Evolutionary conservation across 2,113 vertebrate species (phyloP).

Genomic region (Perognathus longimembris): DNA sequence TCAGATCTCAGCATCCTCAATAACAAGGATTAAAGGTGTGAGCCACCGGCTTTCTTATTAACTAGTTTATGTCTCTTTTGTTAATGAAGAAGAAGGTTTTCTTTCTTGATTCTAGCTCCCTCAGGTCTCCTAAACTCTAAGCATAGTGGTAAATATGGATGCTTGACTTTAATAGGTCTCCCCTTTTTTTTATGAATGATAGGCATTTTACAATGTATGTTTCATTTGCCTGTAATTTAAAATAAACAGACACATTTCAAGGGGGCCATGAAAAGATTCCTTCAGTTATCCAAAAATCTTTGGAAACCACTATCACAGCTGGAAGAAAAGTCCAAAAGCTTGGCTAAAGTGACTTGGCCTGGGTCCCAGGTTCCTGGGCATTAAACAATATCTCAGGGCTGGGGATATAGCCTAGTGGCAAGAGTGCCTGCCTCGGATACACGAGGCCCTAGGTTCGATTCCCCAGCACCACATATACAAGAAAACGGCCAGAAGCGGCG

Average conservation of each 20-base stretch:
- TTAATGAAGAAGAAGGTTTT: slow-evolving; percentile 11
- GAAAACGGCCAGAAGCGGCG: no score
- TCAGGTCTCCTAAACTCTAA: background rate
- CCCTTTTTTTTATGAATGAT: background rate
- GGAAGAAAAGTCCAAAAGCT: background rate
- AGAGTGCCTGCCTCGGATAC: no score
- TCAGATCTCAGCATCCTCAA: no score
- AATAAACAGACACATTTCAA: slow-evolving; percentile 40
- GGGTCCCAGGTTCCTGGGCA: background rate
- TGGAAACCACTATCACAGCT: background rate
- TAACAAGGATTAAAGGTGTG: no score
- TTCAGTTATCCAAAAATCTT: background rate
- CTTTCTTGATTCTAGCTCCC: background rate
- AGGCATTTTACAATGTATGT: background rate
- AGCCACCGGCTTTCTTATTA: background rate
- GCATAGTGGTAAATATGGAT: background rate
- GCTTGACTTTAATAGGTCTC: background rate
- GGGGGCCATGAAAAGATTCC: background rate
- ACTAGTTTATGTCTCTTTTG: background rate
- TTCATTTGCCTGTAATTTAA: slow-evolving; percentile 25
- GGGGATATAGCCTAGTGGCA: no score
- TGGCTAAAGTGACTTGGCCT: background rate
- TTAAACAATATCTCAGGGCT: background rate
- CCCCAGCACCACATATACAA: no score
- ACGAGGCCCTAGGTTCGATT: no score